Evolutionary conservation across 1,140 invertebrate species (phyloP), one percentile per base, ranked within the genome.

Genomic region (Drosophila melanica): DNA sequence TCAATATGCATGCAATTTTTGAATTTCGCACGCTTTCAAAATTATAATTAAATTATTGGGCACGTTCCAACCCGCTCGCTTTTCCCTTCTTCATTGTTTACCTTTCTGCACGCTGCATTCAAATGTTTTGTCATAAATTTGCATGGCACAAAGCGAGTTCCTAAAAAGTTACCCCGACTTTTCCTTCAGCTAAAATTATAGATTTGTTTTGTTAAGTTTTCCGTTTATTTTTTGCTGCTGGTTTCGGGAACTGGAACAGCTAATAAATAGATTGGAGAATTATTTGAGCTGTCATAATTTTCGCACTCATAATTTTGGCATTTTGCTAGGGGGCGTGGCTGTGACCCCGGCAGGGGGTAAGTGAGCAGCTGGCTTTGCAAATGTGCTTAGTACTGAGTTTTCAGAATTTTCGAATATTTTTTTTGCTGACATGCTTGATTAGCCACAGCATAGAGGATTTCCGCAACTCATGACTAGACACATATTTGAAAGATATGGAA

Each of bases 121-220:
- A 76, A 70, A 84, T 87, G 84, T 87, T 87, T 89, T 87, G 82
- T 87, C 82, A 87, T 87, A 87, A 87, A 87, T 87, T 87, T 87
- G 79, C 84, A 87, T 89, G 33, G 18, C 77, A 89, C 84, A 89
- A 84, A 71, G 79, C 33, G 42, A 50, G 64, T 45, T 30, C 27
- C 79, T 65, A 78, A 70, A 79, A 84, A 73, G 76, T 84, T 47
- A 48, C 23, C 18, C 41, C 62, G 44, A 18, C 23, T 33, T 27
- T 84, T 79, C 80, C 69, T 79, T 27, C 42, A 63, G 57, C 23
- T 33, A 54, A 85, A 84, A 85, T 85, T 80, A 85, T 85, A 77
- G 77, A 85, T 74, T 78, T 66, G 47, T 69, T 69, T 74, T 68
- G 39, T 74, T 69, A n/a, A 51, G 37, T 48, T 63, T 48, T 14